These are phyloP conservation scores for Apocrypta bakeri DNA, from an alignment of 1,140 invertebrate genomes.

Conservation along the genomic window DNA sequence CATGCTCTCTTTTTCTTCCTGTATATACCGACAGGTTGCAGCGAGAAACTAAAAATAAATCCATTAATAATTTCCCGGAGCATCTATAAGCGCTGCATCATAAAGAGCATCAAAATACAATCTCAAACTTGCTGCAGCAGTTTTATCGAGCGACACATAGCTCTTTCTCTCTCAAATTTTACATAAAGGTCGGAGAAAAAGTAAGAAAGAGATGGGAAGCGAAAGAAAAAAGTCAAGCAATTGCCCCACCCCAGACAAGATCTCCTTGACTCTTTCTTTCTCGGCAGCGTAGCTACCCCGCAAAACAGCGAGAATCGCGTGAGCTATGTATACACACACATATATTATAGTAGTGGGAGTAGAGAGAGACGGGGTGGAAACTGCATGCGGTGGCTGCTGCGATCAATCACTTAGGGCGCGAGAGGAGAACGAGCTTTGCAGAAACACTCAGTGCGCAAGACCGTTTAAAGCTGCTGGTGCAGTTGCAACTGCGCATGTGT, in stretches of 20 bases:
- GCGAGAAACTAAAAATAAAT: not conserved
- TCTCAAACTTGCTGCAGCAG: not conserved
- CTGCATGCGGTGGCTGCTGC: constrained; percentile 61
- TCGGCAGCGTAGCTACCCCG: not conserved
- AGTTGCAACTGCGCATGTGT: constrained; percentile 41
- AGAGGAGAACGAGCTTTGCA: constrained; percentile 52
- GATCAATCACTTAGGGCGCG: constrained; percentile 63
- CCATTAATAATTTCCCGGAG: not conserved
- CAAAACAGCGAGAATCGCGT: constrained; percentile 41
- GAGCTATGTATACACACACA: constrained; percentile 25
- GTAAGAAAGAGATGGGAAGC: too few species aligned
- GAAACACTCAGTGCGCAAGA: constrained; percentile 63
- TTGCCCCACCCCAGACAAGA: not conserved
- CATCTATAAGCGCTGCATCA: not conserved
- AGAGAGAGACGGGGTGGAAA: constrained; percentile 48
- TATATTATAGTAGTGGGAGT: constrained; percentile 18
- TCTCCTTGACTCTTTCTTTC: constrained; percentile 7
- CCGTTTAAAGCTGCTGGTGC: constrained; percentile 57
- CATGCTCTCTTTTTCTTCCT: not conserved
- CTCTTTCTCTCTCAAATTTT: not conserved
- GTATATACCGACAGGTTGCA: too few species aligned
- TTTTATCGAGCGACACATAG: not conserved
- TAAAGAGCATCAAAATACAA: not conserved
- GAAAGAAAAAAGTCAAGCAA: not conserved
- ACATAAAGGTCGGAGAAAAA: not conserved